A percentile compares a stretch with the other conserved stretches of the same genome.
Evolutionary conservation across 2,888 invertebrate species (phyloP).

Genomic region (Tiphia femorata): DNA sequence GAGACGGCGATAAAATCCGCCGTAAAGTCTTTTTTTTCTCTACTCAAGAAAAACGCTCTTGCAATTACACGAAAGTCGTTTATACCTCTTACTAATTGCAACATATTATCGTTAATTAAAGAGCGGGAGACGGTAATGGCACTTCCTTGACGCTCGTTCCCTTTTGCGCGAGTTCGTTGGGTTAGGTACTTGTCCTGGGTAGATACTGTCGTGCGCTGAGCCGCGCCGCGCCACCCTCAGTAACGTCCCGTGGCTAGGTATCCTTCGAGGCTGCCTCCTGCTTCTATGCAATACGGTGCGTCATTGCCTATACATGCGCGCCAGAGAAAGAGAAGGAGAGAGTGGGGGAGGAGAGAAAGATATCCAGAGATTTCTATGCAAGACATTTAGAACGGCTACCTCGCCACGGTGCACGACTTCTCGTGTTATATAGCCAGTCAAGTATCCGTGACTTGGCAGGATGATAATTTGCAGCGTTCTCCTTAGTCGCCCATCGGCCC

Average conservation of each 20-base stretch:
- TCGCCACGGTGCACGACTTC: conserved; percentile 32
- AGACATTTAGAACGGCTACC: conserved; percentile 27
- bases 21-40: no score
- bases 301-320: neutral
- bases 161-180: no score
- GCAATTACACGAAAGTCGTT: no score
- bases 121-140: no score
- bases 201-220: no score
- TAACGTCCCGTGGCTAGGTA: neutral
- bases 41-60: no score
- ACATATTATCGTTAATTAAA: no score
- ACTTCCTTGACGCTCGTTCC: no score
- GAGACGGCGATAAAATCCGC: no score
- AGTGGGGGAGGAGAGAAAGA: neutral
- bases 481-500: conserved; percentile 25
- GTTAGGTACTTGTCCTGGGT: no score
- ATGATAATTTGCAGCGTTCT: conserved; percentile 44
- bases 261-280: neutral
- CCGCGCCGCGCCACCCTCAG: neutral
- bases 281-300: neutral
- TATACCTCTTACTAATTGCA: no score
- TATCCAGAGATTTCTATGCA: conserved; percentile 25
- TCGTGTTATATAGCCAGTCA: conserved; percentile 34
- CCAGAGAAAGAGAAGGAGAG: neutral
- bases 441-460: conserved; percentile 45